These are phyloP conservation scores for Chironomus tepperi DNA, from an alignment of 1,140 invertebrate species.

Conservation along the genomic window DNA sequence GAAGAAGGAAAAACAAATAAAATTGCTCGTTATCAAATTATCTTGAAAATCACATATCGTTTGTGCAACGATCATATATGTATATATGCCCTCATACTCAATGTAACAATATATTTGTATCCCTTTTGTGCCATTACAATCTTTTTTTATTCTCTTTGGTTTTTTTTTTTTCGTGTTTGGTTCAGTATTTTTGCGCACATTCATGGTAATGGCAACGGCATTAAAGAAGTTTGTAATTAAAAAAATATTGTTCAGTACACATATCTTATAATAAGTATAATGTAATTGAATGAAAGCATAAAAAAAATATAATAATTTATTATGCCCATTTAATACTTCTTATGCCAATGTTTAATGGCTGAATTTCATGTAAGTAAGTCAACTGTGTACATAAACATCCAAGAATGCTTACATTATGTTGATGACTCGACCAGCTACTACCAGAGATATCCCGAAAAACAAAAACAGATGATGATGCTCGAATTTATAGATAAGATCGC, in stretches of 20 bases:
- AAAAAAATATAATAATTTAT: conserved; percentile 24
- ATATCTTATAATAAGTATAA: neutral
- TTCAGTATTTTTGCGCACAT: neutral
- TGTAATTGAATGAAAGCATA: conserved; percentile 22
- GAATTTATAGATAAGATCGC: neutral
- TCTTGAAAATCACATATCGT: conserved; percentile 17
- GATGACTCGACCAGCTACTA: neutral
- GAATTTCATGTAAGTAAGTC: too few species aligned
- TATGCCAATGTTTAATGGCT: neutral
- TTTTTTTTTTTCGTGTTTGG: neutral
- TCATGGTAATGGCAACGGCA: neutral
- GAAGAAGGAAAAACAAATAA: conserved; percentile 3
- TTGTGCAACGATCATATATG: neutral
- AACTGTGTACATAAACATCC: too few species aligned
- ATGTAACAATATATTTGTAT: neutral
- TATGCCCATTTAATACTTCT: conserved; percentile 10
- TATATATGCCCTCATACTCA: neutral
- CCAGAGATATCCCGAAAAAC: neutral
- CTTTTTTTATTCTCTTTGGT: neutral
- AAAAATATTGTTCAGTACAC: too few species aligned
- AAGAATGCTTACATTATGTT: neutral
- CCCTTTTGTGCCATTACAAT: too few species aligned
- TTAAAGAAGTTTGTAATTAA: neutral
- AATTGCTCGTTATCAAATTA: conserved; percentile 20
- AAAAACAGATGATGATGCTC: neutral